Percentiles rank a stretch among this genome's conserved stretches.
Evolutionary conservation across 2,888 invertebrate species (phyloP).

Genomic region (Willowsia nigromaculata): DNA sequence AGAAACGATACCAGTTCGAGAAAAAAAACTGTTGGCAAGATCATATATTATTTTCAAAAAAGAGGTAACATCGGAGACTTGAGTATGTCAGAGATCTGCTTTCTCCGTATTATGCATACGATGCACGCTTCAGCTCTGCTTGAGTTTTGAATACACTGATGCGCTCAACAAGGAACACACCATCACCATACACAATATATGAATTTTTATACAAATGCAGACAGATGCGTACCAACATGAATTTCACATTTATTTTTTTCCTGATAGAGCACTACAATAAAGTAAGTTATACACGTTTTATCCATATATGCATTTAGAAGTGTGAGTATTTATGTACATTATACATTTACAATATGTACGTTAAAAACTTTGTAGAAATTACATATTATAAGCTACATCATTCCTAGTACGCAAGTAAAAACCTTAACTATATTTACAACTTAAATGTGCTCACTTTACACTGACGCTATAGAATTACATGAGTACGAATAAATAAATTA

Average conservation of each 20-base stretch:
- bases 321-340: not conserved
- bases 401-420: not conserved
- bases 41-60: slow-evolving; percentile 68
- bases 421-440: not conserved
- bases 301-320: not conserved
- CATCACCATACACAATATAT: not conserved
- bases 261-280: not conserved
- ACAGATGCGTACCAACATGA: slow-evolving; percentile 44
- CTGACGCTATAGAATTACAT: not conserved
- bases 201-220: slow-evolving; percentile 27
- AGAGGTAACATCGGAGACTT: not conserved
- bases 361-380: not conserved
- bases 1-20: not conserved
- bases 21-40: slow-evolving; percentile 54
- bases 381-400: not conserved
- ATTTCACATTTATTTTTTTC: slow-evolving; percentile 26
- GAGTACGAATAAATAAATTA: not conserved
- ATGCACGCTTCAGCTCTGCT: not conserved
- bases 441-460: not conserved
- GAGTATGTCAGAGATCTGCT: not conserved
- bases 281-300: not conserved
- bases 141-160: not conserved
- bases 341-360: not conserved
- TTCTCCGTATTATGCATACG: not conserved
- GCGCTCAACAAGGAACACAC: not conserved